Conservation (phyloP, 2,797 vertebrate genomes). For the Myoxocephalus aenaeus region DNA sequence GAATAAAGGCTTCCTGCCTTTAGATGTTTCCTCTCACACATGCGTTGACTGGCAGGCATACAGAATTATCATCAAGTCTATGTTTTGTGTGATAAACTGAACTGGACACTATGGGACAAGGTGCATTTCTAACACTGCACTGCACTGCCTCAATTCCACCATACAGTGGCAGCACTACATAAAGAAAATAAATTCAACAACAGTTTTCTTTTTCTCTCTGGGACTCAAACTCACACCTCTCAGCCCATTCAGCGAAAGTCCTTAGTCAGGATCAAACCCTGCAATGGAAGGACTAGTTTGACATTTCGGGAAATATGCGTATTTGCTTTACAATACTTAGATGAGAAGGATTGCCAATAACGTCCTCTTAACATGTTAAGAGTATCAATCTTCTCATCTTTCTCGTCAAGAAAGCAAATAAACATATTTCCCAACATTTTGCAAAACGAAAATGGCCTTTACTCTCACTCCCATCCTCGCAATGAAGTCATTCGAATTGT, state of each 20-base stretch:
- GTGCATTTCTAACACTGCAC: too few relatives aligned
- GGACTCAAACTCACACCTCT: background rate
- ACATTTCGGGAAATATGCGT: background rate
- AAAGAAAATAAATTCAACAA: background rate
- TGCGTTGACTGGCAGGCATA: constrained; percentile 22
- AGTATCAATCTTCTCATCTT: background rate
- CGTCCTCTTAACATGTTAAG: background rate
- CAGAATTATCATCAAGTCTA: constrained; percentile 15
- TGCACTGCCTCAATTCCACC: constrained; percentile 43
- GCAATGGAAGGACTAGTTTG: background rate
- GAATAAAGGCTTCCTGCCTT: constrained; percentile 68
- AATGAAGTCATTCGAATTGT: constrained; percentile 13
- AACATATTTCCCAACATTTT: background rate
- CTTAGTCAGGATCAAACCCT: background rate
- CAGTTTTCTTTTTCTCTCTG: background rate
- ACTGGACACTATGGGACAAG: background rate
- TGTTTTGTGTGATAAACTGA: constrained; percentile 25
- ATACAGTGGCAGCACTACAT: constrained; percentile 62
- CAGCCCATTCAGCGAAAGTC: background rate
- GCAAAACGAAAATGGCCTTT: background rate
- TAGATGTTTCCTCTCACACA: constrained; percentile 53
- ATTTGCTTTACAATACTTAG: background rate
- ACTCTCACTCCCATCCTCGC: background rate
- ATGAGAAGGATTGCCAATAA: background rate
- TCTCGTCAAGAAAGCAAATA: background rate